Conservation (phyloP, 2,797 vertebrate genomes). For the Microctenopoma lineatum region DNA sequence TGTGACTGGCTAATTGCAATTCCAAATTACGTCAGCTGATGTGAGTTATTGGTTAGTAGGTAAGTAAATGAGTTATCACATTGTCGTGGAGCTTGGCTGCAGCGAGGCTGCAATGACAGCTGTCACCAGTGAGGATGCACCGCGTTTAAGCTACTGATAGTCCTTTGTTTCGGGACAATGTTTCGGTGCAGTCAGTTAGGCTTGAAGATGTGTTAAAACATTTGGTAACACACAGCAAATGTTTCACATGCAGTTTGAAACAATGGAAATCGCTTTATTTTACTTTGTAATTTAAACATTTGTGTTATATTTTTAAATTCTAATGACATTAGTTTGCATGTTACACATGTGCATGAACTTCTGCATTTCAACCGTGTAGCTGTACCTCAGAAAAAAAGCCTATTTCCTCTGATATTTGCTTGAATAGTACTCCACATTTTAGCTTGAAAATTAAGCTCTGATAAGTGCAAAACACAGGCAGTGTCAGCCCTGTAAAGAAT, state of each 20-base stretch:
- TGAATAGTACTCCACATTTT: not conserved
- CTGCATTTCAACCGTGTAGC: not conserved
- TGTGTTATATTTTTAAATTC: not conserved
- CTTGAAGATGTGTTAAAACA: not conserved
- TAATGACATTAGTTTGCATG: too few relatives aligned
- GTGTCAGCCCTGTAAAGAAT: conserved; percentile 24
- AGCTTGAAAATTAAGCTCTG: conserved; percentile 10
- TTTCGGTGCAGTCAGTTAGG: not conserved
- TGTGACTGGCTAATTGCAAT: too few relatives aligned
- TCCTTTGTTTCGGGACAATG: not conserved
- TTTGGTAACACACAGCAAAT: not conserved
- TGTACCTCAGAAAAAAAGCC: not conserved
- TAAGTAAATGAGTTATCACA: too few relatives aligned
- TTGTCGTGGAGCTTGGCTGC: not conserved
- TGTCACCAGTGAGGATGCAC: not conserved
- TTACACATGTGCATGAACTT: not conserved
- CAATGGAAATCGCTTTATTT: too few relatives aligned
- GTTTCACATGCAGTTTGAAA: not conserved
- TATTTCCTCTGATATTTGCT: not conserved
- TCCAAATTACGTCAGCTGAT: too few relatives aligned
- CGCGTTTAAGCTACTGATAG: not conserved
- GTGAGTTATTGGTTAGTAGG: not conserved
- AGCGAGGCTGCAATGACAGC: not conserved
- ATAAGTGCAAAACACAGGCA: conserved; percentile 12
- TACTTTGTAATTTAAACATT: not conserved